A percentile compares a stretch with the other conserved stretches of the same genome.
These are phyloP conservation scores for Tupiocoris notatus DNA, from an alignment of 2,888 invertebrate species.

Conservation along the genomic window DNA sequence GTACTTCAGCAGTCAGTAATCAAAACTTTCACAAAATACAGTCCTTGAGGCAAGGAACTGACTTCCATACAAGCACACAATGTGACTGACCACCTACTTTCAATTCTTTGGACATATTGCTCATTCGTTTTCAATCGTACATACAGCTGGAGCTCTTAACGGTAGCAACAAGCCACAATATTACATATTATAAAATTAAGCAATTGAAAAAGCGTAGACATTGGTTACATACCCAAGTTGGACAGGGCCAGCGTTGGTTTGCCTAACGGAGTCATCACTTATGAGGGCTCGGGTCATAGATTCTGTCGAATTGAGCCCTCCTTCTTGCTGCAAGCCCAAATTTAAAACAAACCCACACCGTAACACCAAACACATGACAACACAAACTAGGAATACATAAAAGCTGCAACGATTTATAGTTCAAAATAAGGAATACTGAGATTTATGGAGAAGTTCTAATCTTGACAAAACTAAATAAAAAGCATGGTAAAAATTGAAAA, in stretches of 20 bases:
- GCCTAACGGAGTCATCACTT: slow-evolving; percentile 84
- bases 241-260: slow-evolving; percentile 80
- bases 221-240: slow-evolving; percentile 85
- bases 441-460: no score
- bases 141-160: no score
- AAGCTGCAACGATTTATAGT: not conserved
- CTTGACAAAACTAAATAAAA: no score
- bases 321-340: slow-evolving; percentile 68
- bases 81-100: no score
- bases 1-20: no score
- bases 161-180: no score
- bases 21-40: no score
- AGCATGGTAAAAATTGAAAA: no score
- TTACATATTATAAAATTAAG: not conserved
- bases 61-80: no score
- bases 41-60: no score
- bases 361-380: slow-evolving; percentile 36
- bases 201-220: not conserved
- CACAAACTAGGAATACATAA: slow-evolving; percentile 11
- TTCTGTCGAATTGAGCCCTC: slow-evolving; percentile 88
- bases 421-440: not conserved
- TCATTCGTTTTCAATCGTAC: no score
- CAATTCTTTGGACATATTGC: no score
- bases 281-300: slow-evolving; percentile 94
- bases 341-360: slow-evolving; percentile 42